phyloP scores from a whole-genome alignment of 2,888 invertebrate species.

The Epirrhoe tristata region DNA sequence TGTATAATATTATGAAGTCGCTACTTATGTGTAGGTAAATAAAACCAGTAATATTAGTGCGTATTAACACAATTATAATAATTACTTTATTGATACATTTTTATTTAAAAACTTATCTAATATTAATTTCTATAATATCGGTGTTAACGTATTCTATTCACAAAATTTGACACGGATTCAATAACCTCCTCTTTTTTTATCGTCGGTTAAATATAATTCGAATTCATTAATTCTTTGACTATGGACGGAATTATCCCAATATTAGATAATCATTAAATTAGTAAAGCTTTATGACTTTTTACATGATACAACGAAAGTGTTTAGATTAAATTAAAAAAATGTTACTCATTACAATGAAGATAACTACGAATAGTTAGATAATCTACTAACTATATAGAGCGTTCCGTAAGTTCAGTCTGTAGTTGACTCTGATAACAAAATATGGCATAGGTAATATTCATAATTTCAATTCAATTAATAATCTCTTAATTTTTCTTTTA shows the following conservation, averaged over 20 bases:
- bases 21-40: conserved; percentile 10
- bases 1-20: too few relatives aligned
- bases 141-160: conserved; percentile 67
- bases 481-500: conserved; percentile 79
- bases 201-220: too few relatives aligned
- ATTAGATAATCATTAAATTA: conserved; percentile 70
- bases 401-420: conserved; percentile 74
- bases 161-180: conserved; percentile 58
- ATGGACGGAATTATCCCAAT: conserved; percentile 67
- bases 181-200: too few relatives aligned
- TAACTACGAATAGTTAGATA: conserved; percentile 65
- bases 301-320: conserved; percentile 69
- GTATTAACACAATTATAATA: conserved; percentile 74
- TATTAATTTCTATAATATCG: conserved; percentile 57
- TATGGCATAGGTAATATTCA: conserved; percentile 64
- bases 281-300: conserved; percentile 83
- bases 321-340: conserved; percentile 60
- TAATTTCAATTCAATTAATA: conserved; percentile 57
- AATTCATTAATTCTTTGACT: conserved; percentile 49
- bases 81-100: conserved; percentile 70
- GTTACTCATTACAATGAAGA: conserved; percentile 54
- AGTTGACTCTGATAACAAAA: conserved; percentile 70
- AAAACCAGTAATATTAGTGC: conserved; percentile 66
- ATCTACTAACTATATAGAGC: conserved; percentile 69
- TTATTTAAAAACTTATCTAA: conserved; percentile 62